Evolutionary conservation across 1,140 invertebrate genomes (phyloP).

Genomic region (Euschistus heros): DNA sequence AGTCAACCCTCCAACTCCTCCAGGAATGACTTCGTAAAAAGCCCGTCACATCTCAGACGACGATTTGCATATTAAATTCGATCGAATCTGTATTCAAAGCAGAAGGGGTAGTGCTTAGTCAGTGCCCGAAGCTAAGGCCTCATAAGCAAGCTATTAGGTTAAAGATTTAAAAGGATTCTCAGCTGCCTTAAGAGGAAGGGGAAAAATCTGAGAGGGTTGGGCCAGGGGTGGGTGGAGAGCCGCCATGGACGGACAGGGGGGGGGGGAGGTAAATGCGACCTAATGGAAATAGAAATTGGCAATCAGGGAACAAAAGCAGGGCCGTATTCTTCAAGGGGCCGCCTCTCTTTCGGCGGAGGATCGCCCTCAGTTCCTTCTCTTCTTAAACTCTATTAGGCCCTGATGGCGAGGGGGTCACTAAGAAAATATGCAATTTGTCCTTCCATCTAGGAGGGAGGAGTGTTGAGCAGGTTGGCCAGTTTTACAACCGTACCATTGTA

Average conservation of each 20-base stretch:
- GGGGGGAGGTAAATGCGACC: constrained; percentile 8
- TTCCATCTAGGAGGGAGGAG: too few species aligned
- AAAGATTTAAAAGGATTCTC: constrained; percentile 15
- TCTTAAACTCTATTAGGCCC: too few species aligned
- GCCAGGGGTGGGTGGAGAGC: neutral
- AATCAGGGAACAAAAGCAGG: constrained; percentile 19
- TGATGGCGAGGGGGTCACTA: too few species aligned
- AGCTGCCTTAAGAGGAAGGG: neutral
- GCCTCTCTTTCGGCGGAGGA: neutral
- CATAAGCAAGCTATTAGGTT: constrained; percentile 17
- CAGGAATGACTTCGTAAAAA: too few species aligned
- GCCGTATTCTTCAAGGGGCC: neutral
- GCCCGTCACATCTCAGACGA: too few species aligned
- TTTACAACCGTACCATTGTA: too few species aligned
- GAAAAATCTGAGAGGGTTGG: neutral
- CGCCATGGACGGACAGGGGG: neutral
- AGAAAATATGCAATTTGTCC: too few species aligned
- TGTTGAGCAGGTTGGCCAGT: too few species aligned
- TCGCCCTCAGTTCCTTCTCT: too few species aligned
- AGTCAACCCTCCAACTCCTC: too few species aligned
- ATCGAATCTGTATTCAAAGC: constrained; percentile 15
- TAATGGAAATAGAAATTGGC: constrained; percentile 20
- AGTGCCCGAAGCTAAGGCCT: neutral
- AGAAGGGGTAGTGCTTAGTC: neutral
- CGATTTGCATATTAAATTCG: constrained; percentile 9